phyloP scores from a whole-genome alignment of 2,888 invertebrate genomes.

The Rhagonycha fulva region DNA sequence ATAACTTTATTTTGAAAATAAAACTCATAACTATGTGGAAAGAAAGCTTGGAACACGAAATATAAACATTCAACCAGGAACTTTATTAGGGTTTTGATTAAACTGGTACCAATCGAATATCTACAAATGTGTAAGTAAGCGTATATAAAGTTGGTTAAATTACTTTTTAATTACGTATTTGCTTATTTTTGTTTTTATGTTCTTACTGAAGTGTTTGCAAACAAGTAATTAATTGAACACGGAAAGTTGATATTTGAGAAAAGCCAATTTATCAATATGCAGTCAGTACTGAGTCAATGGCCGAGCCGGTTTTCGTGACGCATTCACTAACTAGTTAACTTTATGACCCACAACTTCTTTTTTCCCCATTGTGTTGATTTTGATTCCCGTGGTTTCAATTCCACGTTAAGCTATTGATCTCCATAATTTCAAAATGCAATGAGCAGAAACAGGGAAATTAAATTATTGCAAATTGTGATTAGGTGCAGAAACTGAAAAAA shows the following conservation, averaged over 20 bases:
- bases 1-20: constrained; percentile 30
- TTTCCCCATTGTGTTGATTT: no score
- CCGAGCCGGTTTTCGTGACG: no score
- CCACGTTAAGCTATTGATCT: no score
- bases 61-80: constrained; percentile 26
- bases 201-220: no score
- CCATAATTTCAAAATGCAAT: no score
- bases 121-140: neutral
- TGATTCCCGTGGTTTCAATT: neutral
- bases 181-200: neutral
- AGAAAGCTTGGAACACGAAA: constrained; percentile 24
- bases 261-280: neutral
- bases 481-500: neutral
- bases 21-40: constrained; percentile 28
- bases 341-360: no score
- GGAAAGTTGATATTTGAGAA: neutral
- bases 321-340: no score
- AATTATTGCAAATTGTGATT: no score
- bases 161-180: neutral
- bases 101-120: constrained; percentile 15
- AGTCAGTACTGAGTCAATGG: no score
- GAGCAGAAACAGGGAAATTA: no score
- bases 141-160: neutral
- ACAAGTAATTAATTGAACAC: neutral
- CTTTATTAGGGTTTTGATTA: constrained; percentile 22